Evolutionary conservation across 2,888 invertebrate genomes (phyloP).

Genomic region (Sarcophaga subvicina): DNA sequence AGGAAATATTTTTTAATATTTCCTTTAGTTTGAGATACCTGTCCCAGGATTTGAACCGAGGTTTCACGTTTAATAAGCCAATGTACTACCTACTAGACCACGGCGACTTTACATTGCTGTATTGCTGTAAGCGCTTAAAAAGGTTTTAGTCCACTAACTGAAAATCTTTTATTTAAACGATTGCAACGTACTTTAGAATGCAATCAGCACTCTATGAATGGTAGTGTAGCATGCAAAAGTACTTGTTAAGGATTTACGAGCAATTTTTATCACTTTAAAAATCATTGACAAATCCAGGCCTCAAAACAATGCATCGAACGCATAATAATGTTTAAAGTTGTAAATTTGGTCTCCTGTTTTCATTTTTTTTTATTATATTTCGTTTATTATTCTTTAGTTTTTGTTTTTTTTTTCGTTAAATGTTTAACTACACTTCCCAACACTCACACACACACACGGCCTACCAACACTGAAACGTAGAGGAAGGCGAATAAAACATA

Average conservation of each 20-base stretch:
- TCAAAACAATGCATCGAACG: slow-evolving; percentile 72
- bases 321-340: slow-evolving; percentile 56
- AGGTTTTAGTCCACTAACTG: too few relatives aligned
- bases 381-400: neutral
- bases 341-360: slow-evolving; percentile 22
- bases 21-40: too few relatives aligned
- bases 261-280: slow-evolving; percentile 81
- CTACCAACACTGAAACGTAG: neutral
- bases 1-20: too few relatives aligned
- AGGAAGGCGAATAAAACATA: slow-evolving; percentile 26
- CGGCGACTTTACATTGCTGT: too few relatives aligned
- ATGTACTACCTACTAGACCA: too few relatives aligned
- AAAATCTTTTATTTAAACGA: neutral
- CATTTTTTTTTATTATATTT: slow-evolving; percentile 4
- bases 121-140: too few relatives aligned
- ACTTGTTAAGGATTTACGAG: slow-evolving; percentile 82
- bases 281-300: slow-evolving; percentile 81
- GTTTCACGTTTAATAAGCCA: too few relatives aligned
- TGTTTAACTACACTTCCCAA: slow-evolving; percentile 8
- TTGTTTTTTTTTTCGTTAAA: slow-evolving; percentile 35
- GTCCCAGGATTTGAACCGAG: too few relatives aligned
- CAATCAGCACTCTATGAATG: neutral
- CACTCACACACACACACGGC: neutral
- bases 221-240: slow-evolving; percentile 45
- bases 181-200: neutral